A percentile compares a stretch with the other conserved stretches of the same genome.
Evolutionary conservation across 2,888 invertebrate species (phyloP).

Genomic region (Perithous albicinctus): DNA sequence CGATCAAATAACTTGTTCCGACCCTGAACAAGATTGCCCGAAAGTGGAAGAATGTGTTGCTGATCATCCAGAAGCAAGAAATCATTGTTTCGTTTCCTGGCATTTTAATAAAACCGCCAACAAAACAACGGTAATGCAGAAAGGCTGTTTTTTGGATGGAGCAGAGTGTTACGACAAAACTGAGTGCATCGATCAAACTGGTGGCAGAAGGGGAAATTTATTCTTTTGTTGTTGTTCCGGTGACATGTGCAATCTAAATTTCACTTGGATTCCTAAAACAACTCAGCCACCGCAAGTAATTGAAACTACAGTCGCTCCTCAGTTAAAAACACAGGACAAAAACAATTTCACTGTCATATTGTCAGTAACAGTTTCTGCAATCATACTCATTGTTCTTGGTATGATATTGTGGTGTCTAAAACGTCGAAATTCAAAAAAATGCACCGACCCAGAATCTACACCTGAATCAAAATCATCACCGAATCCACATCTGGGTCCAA

Average conservation of each 20-base stretch:
- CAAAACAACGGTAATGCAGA: slow-evolving; percentile 84
- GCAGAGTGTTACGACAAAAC: slow-evolving; percentile 91
- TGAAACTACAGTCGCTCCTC: too few relatives aligned
- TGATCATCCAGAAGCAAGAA: slow-evolving; percentile 89
- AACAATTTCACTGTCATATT: background rate
- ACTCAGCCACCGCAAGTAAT: slow-evolving; percentile 77
- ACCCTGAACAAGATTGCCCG: too few relatives aligned
- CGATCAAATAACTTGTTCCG: background rate
- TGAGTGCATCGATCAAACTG: slow-evolving; percentile 88
- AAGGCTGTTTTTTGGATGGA: slow-evolving; percentile 93
- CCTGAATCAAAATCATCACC: background rate
- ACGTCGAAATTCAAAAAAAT: background rate
- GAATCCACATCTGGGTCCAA: background rate
- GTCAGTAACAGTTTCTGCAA: background rate
- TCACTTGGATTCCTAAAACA: slow-evolving; percentile 89
- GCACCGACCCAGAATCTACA: too few relatives aligned
- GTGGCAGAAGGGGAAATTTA: slow-evolving; percentile 88
- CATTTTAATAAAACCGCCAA: slow-evolving; percentile 88
- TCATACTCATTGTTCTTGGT: background rate
- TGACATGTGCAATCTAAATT: slow-evolving; percentile 92
- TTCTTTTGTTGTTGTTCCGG: slow-evolving; percentile 96
- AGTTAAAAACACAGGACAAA: too few relatives aligned
- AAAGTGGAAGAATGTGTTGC: slow-evolving; percentile 87
- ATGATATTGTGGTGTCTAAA: background rate
- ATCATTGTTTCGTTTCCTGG: slow-evolving; percentile 95